Conservation (phyloP, 2,888 invertebrate genomes). For the Lordiphosa andalusiaca region DNA sequence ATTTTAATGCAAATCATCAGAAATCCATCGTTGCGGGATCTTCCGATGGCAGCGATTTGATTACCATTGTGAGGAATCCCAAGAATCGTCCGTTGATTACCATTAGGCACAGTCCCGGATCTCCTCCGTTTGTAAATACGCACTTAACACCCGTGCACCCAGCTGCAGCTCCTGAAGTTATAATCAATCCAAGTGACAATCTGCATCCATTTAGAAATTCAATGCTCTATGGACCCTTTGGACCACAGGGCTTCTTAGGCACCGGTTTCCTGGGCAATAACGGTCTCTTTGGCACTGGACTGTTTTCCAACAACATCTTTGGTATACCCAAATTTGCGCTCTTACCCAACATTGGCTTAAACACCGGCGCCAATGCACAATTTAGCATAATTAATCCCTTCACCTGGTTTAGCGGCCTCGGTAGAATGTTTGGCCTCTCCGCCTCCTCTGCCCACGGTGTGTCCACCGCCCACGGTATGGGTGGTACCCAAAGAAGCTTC, state of each 20-base stretch:
- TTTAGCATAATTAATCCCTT: conserved; percentile 13
- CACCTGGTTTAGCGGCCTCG: conserved; percentile 16
- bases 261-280: conserved; percentile 13
- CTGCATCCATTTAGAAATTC: too few relatives aligned
- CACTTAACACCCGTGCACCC: too few relatives aligned
- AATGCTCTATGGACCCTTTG: conserved; percentile 10
- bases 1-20: neutral
- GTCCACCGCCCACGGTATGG: neutral
- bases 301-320: conserved; percentile 5
- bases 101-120: too few relatives aligned
- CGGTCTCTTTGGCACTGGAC: conserved; percentile 5
- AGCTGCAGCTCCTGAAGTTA: too few relatives aligned
- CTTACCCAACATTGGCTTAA: too few relatives aligned
- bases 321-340: too few relatives aligned
- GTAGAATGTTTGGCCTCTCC: conserved; percentile 13
- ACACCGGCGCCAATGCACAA: too few relatives aligned
- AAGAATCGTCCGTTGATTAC: too few relatives aligned
- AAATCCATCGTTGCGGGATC: conserved; percentile 13
- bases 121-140: too few relatives aligned
- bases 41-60: conserved; percentile 29
- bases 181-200: too few relatives aligned
- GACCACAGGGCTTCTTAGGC: conserved; percentile 10
- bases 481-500: neutral
- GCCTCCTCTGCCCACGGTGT: neutral
- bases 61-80: conserved; percentile 33